phyloP scores from a whole-genome alignment of 2,113 vertebrate species.

The Phalacrocorax carbo region DNA sequence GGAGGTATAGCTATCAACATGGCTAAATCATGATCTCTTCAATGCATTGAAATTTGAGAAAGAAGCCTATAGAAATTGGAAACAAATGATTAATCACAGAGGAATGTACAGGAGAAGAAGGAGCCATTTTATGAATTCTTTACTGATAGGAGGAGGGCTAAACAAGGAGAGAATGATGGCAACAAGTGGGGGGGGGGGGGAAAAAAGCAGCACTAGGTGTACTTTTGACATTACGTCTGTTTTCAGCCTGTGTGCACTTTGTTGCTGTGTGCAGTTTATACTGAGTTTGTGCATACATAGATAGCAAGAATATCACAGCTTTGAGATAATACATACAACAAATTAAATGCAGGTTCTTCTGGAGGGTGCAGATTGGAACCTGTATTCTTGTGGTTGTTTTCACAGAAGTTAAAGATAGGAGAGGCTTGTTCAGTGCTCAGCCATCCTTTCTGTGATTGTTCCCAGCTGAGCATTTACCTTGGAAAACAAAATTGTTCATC shows the following conservation, averaged over 20 bases:
- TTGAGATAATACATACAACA: neutral
- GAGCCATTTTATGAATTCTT: neutral
- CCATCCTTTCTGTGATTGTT: neutral
- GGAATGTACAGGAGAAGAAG: neutral
- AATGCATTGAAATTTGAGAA: neutral
- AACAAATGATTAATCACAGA: neutral
- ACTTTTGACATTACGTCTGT: neutral
- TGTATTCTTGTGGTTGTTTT: neutral
- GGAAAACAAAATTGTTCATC: neutral
- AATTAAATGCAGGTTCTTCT: neutral
- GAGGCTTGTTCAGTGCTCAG: neutral
- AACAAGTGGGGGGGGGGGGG: neutral
- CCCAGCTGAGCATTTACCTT: neutral
- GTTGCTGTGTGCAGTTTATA: neutral
- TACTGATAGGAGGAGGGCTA: neutral
- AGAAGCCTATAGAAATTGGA: neutral
- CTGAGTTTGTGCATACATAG: neutral
- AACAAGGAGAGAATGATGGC: neutral
- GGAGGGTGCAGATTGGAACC: neutral
- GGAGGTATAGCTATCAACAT: neutral
- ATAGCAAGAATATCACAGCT: neutral
- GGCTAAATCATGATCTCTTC: neutral
- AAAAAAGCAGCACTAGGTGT: neutral
- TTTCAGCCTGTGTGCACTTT: neutral
- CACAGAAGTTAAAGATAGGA: neutral